These are phyloP conservation scores for Thecocarcelia acutangulata DNA, from an alignment of 2,888 invertebrate genomes.

Conservation along the genomic window DNA sequence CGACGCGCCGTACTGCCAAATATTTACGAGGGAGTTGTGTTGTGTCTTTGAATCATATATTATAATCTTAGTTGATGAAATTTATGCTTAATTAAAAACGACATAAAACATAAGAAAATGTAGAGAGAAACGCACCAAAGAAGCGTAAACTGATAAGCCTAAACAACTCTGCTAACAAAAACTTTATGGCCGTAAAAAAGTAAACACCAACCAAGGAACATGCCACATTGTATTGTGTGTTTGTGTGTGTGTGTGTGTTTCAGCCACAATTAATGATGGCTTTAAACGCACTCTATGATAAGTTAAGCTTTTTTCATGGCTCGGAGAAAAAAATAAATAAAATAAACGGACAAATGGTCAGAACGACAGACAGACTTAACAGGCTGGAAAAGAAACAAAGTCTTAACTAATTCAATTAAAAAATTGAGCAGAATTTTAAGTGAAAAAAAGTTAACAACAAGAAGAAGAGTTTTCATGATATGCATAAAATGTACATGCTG, in stretches of 20 bases:
- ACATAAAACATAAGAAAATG: slow-evolving; percentile 72
- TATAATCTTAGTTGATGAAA: slow-evolving; percentile 78
- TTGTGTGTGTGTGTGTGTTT: slow-evolving; percentile 34
- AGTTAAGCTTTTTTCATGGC: slow-evolving; percentile 36
- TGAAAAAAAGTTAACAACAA: slow-evolving; percentile 30
- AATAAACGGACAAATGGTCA: slow-evolving; percentile 52
- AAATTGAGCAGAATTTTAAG: slow-evolving; percentile 60
- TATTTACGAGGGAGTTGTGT: slow-evolving; percentile 58
- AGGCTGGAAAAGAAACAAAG: slow-evolving; percentile 38
- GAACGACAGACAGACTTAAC: slow-evolving; percentile 8
- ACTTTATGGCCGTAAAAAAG: slow-evolving; percentile 26
- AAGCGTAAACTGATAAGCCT: slow-evolving; percentile 60
- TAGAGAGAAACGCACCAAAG: slow-evolving; percentile 62
- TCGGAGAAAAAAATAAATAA: no score
- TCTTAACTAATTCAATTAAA: slow-evolving; percentile 70
- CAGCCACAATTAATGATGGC: slow-evolving; percentile 68
- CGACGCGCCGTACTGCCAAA: slow-evolving; percentile 58
- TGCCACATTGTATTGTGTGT: slow-evolving; percentile 28
- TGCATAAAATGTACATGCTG: slow-evolving; percentile 63
- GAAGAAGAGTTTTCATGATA: slow-evolving; percentile 52
- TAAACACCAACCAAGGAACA: not conserved
- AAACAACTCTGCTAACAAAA: slow-evolving; percentile 20
- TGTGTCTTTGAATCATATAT: slow-evolving; percentile 53
- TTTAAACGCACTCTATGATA: slow-evolving; percentile 70
- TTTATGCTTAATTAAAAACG: slow-evolving; percentile 80